Evolutionary conservation across 1,140 invertebrate genomes (phyloP).

Genomic region (Hylaeus volcanicus): DNA sequence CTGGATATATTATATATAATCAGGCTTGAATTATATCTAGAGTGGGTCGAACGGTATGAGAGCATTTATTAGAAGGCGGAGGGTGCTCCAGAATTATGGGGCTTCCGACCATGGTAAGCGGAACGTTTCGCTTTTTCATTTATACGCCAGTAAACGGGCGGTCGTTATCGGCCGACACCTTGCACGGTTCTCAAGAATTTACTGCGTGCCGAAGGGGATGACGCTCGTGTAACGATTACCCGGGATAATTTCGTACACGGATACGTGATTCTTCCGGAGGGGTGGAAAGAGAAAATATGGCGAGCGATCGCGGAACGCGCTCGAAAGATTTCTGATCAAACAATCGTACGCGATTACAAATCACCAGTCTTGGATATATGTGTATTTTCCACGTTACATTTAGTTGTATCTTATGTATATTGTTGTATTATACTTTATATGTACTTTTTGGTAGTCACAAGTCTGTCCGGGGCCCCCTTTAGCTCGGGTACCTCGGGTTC

Average conservation of each 20-base stretch:
- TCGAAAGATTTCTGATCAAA: slow-evolving; percentile 6
- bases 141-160: slow-evolving; percentile 64
- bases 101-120: slow-evolving; percentile 50
- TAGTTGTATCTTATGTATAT: no score
- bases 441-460: no score
- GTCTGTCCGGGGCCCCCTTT: no score
- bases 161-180: slow-evolving; percentile 65
- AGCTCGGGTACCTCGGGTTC: no score
- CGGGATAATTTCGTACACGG: slow-evolving; percentile 57
- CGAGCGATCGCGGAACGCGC: neutral
- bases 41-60: slow-evolving; percentile 54
- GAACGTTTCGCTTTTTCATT: slow-evolving; percentile 65
- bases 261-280: slow-evolving; percentile 22
- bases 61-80: slow-evolving; percentile 66
- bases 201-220: slow-evolving; percentile 52
- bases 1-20: slow-evolving; percentile 38
- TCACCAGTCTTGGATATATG: no score
- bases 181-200: slow-evolving; percentile 63
- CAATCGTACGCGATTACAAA: neutral
- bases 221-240: slow-evolving; percentile 58
- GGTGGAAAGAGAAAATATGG: neutral
- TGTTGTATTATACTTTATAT: no score
- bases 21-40: slow-evolving; percentile 61
- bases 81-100: slow-evolving; percentile 60
- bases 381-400: no score